Evolutionary conservation across 1,140 invertebrate species (phyloP), one percentile per base, ranked within the genome.

Genomic region (Lepidurus couesii): DNA sequence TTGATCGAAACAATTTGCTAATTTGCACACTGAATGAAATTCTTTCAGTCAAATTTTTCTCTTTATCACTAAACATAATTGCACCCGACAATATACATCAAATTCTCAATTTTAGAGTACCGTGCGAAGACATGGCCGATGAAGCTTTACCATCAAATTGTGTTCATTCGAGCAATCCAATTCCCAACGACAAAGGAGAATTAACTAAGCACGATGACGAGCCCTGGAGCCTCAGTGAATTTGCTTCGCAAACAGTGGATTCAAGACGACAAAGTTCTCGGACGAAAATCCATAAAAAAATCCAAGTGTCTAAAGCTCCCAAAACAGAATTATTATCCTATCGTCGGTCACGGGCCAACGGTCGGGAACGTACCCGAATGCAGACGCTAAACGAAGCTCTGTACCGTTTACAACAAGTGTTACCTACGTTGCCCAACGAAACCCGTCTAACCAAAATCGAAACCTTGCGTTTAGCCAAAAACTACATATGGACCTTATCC

Each of bases 391-490:
- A 98, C 85, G 92, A 95, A 84, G 96, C 96, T 7, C 84, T 98
- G 82, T 96, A 98, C 82, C 88, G 90, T 53, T 87, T 98, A 1
- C 87, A 96, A 24, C 91, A 91, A 81, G 93, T 93, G 0, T 83
- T 96, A 53, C 95, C 94, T 0, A 92, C 94, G 0, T 92, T 94
- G 82, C 93, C 94, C 8, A 95, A 97, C 85, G 95, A 97, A 84
- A 95, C 95, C 6, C 97, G 98, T 84, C 87, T 98, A n/a, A 98
- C 96, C 1, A 98, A 98, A 86, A 98, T 98, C 81, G 96, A 98
- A 86, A 98, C 97, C 0, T 87, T 98, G 24, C 88, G 96, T 47
- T 96, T 98, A 82, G 96, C 97, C 0, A 93, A 97, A 84, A 97
- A 97, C 84, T 98, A 97, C 84, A 97, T 98, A 79, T 95, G 92